These are phyloP conservation scores for Denticeps clupeoides DNA, from an alignment of 2,797 vertebrate species.

Conservation along the genomic window DNA sequence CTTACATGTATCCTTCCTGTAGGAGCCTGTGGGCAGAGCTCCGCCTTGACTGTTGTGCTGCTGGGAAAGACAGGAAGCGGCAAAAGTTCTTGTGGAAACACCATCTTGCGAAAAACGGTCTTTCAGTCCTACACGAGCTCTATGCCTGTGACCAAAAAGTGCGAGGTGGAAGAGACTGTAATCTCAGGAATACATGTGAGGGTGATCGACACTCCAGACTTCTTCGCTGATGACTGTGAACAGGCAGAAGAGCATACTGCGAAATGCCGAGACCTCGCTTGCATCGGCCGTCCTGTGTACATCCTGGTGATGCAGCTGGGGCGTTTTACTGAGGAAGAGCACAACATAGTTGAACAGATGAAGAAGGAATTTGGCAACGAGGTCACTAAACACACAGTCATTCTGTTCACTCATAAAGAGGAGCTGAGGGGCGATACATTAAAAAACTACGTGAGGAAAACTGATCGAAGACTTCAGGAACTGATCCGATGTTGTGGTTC, in stretches of 20 bases:
- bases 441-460: slow-evolving; percentile 2
- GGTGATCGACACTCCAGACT: slow-evolving; percentile 20
- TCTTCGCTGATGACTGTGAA: slow-evolving; percentile 3
- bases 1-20: no score
- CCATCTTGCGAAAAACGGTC: no score
- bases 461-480: neutral
- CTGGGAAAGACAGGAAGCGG: no score
- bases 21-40: no score
- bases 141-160: neutral
- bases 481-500: neutral
- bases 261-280: slow-evolving; percentile 1
- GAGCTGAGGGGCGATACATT: slow-evolving; percentile 5
- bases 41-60: no score
- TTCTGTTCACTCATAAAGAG: slow-evolving; percentile 17
- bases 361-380: slow-evolving; percentile 3
- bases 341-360: neutral
- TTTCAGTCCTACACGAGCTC: no score
- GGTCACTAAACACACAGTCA: neutral
- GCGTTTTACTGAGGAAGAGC: slow-evolving; percentile 11
- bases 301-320: slow-evolving; percentile 14
- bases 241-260: neutral
- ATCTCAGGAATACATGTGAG: slow-evolving; percentile 10
- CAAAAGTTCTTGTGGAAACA: no score
- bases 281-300: slow-evolving; percentile 7
- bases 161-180: neutral